Evolutionary conservation across 1,140 invertebrate genomes (phyloP), one percentile per base, ranked within the genome.

Genomic region (Eufriesea mexicana): DNA sequence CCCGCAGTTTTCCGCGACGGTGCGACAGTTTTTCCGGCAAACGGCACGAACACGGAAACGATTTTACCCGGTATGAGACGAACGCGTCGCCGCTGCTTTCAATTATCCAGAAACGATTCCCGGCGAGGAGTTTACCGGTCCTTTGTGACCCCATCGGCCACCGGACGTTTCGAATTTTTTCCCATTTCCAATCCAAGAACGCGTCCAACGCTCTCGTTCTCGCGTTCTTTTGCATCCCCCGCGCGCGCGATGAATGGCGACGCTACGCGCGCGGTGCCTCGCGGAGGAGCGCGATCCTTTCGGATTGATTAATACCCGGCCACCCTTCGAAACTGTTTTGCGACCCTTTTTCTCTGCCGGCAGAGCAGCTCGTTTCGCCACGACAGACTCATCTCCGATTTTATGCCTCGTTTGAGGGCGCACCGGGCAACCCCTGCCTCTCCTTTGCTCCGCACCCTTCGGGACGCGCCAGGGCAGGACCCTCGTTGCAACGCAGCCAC

Each of bases 371-470:
- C 85, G 88, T 86, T 85, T 76, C 86, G 84, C 88, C 81, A 86
- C 83, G 86, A 87, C 86, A 83, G 81, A 84, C 82, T 86, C 89
- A 88, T 89, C 86, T 89, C 85, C 89, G 89, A 90, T 90, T 90
- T 90, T 90, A 89, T 90, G 86, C 84, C 83, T 90, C 88, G 89
- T 85, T 90, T 89, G 86, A 89, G 78, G 79, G 59, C 79, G 84
- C 86, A 42, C 57, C 77, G 12, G 78, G 61, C 35, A 76, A 57
- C 85, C 79, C 86, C 83, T 83, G 61, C 70, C 73, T 61, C n/a
- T 73, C 35, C 79, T 23, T 64, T 47, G 23, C 54, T n/a, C 5
- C 5, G n/a, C 67, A 45, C 68, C 75, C 57, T 67, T 35, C 55
- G 54, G 28, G 42, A 51, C 6, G 9, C 16, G 5, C 2, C 25